phyloP scores from a whole-genome alignment of 2,888 invertebrate genomes.

The Phaedon cochleariae region DNA sequence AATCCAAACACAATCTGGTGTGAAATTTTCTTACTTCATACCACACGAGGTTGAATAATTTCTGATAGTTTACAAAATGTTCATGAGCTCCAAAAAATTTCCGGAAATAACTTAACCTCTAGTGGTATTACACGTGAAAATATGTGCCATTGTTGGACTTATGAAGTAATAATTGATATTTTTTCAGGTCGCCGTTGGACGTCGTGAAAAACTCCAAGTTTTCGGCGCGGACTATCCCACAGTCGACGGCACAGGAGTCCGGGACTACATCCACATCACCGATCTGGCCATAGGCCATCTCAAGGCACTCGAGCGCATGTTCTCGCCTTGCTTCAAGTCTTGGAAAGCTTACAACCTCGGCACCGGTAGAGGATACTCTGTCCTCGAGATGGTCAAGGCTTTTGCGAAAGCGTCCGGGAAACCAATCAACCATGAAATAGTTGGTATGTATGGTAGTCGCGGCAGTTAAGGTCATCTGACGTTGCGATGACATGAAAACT shows the following conservation, averaged over 20 bases:
- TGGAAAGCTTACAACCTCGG: conserved; percentile 89
- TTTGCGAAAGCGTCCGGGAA: conserved; percentile 80
- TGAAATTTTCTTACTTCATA: no score
- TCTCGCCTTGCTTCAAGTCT: conserved; percentile 65
- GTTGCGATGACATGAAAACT: no score
- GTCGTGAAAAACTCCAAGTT: conserved; percentile 75
- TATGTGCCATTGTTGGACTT: no score
- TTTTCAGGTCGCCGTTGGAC: conserved; percentile 83
- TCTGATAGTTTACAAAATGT: no score
- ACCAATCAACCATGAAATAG: conserved; percentile 76
- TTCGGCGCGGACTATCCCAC: conserved; percentile 91
- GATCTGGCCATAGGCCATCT: conserved; percentile 91
- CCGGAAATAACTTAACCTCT: no score
- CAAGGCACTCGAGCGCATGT: conserved; percentile 79
- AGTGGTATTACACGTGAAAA: no score
- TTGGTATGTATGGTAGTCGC: conserved; percentile 69
- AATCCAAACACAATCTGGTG: no score
- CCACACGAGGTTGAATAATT: no score
- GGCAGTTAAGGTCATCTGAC: no score
- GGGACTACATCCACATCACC: conserved; percentile 89
- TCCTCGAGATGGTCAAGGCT: conserved; percentile 83
- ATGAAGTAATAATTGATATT: no score
- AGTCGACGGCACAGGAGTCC: conserved; percentile 86
- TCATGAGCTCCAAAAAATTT: no score
- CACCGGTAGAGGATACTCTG: conserved; percentile 83